Evolutionary conservation across 1,140 invertebrate genomes (phyloP), one percentile per base, ranked within the genome.

Genomic region (Popillia japonica): DNA sequence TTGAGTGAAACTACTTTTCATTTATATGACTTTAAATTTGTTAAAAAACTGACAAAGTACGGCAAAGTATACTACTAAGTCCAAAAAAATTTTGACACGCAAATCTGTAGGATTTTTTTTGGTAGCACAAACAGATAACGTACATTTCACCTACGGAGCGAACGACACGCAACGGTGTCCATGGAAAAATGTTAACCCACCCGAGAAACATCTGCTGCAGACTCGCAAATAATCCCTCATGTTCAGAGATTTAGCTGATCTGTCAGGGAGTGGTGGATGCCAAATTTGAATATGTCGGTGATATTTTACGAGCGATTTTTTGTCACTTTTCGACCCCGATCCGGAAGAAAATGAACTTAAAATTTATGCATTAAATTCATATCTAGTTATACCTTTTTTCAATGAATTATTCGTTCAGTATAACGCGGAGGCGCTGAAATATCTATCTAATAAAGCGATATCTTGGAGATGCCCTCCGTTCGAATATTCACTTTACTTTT

Each of bases 321-420:
- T 68, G 61, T 22, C 61, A 68, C 22, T 68, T 22, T 68, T 68
- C 61, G 61, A 34, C 61, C 61, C 22, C 61, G 61, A 68, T 34
- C 61, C 61, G 61, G 61, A 68, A 68, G 3, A 34, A 34, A 68
- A 68, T 68, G 27, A 34, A 68, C 61, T 68, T 68, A 27, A 68
- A 68, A 68, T 68, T 68, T 68, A 68, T 68, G 61, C 61, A 68
- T 68, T 68, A 68, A 68, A 68, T 68, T 68, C 61, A 68, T 68
- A 68, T 68, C 61, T 68, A 68, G 17, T 68, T 68, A 68, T 22
- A 68, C 61, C 61, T 34, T 68, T 68, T 34, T 68, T 68, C 22
- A 68, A 34, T 68, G 61, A 68, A 68, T 68, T 68, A 68, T 68
- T 27, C 11, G 0, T 68, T 68, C 27, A 8, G 4, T 27, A 14